Base-by-base conservation (phyloP, 2,797 vertebrate species). In the Sebastes itinus region DNA sequence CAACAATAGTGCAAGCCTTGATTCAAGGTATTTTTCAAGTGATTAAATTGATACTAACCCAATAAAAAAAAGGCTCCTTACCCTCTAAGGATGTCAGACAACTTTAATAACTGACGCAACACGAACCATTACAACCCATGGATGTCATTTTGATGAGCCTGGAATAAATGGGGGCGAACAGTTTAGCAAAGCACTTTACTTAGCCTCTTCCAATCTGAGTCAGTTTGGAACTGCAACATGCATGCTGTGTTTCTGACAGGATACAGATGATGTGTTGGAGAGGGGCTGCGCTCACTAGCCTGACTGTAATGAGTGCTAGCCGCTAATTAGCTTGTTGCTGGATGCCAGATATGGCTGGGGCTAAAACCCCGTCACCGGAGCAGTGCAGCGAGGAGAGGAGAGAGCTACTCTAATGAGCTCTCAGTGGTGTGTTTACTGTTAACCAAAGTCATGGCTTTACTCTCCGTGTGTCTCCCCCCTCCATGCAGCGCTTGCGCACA, bases 371-470 rank as follows among this genome's bases (percentile, higher is more conserved):
- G 80, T 92, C 90, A 89, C 71, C 85, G 86, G 89, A 90, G 92
- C 92, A 83, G 82, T 78, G 85, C 91, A 85, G 86, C 71, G 72
- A 82, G 85, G 56, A 87, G 88, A 83, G 75, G 72, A 85, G 72
- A 90, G 83, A 90, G 89, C 72, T 81, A 25, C 90, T 92, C 88
- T 95, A 95, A 95, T 95, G 93, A 95, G 94, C 89, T 91, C 92
- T 94, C 93, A 89, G 86, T 75, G 91, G 92, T 92, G 92, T 95
- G 91, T 94, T 95, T 94, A 93, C 90, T 92, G 91, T 90, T 89
- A 90, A 91, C 91, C 88, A 90, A 92, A 93, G 92, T 91, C 93
- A 93, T 89, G 89, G 88, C 87, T 92, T 84, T 83, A 77, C 87
- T 90, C 83, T 87, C 32, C 2, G 71, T 75, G 76, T 82, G 69